Evolutionary conservation across 2,888 invertebrate species (phyloP), one percentile per base, ranked within the genome.

Genomic region (Ditula angustiorana): DNA sequence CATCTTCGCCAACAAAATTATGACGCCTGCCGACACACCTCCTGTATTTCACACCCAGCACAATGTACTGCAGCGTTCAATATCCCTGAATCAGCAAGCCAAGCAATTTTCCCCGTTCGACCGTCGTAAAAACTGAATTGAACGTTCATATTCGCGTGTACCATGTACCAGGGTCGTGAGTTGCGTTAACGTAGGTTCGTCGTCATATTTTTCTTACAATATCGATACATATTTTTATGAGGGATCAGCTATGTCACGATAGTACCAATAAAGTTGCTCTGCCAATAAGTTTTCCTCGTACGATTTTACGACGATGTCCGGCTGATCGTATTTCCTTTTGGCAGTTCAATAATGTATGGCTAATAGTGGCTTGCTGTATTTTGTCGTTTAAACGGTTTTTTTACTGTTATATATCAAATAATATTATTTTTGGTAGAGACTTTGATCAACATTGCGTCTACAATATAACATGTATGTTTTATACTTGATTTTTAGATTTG

Each of bases 141-240:
- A 80, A 86, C 80, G 83, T 78, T 76, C 77, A 81, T 79, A 77
- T 83, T 87, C 78, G 76, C 77, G 66, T 85, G 82, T 72, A 79
- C 70, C 44, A 60, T 26, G 47, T 13, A 66, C 58, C 61, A 58
- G 70, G 75, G 72, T 74, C 76, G 77, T 69, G 64, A 68, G 71
- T 71, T 69, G 67, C 71, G 72, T 75, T 73, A 75, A 75, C 78
- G 73, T 68, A 72, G 78, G 80, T 79, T 81, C 73, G 62, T 69
- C 74, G 77, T 78, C 81, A 80, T 82, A 82, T 84, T 83, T 87
- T 87, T 84, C 82, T 82, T 82, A 85, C 85, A 88, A 87, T 85
- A 79, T 83, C 82, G 85, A 86, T 85, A 86, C 88, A 88, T 88
- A 87, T 88, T 90, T 90, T 90, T 90, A 90, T 84, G 86, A 85